These are phyloP conservation scores for Portunus trituberculatus DNA, from an alignment of 1,140 invertebrate species.

Conservation along the genomic window DNA sequence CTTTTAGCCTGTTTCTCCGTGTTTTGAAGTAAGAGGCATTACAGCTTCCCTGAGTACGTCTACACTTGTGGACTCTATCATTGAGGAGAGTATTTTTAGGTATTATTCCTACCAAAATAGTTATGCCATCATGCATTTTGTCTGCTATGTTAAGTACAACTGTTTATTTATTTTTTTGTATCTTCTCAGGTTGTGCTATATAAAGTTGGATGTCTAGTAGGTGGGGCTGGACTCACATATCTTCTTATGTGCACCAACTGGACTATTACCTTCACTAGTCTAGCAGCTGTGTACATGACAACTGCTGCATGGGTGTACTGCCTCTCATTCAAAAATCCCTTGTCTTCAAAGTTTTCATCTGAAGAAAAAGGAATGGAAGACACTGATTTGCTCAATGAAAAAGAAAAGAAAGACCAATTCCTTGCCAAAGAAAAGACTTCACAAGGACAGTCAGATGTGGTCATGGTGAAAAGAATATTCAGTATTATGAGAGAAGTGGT, in stretches of 20 bases:
- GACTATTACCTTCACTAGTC: slow-evolving; percentile 47
- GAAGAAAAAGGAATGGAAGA: neutral
- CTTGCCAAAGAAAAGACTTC: neutral
- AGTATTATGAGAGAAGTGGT: slow-evolving; percentile 58
- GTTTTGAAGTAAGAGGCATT: no score
- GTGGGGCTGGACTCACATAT: slow-evolving; percentile 64
- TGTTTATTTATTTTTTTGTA: neutral
- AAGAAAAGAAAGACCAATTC: neutral
- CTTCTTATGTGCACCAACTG: slow-evolving; percentile 42
- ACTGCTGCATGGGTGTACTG: slow-evolving; percentile 28
- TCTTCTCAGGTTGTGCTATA: slow-evolving; percentile 64
- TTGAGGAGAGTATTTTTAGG: neutral
- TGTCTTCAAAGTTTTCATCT: neutral
- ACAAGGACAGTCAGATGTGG: neutral
- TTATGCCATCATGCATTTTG: no score
- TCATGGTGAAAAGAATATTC: slow-evolving; percentile 26
- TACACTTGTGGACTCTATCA: neutral
- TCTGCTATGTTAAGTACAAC: neutral
- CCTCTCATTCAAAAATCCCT: neutral
- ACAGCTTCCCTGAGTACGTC: no score
- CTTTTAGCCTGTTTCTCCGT: no score
- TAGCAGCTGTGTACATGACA: slow-evolving; percentile 46
- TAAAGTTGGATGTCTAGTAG: slow-evolving; percentile 61
- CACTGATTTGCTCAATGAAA: slow-evolving; percentile 23
- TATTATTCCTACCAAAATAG: neutral